phyloP scores from a whole-genome alignment of 2,888 invertebrate genomes.

The Cheiracanthium punctorium region DNA sequence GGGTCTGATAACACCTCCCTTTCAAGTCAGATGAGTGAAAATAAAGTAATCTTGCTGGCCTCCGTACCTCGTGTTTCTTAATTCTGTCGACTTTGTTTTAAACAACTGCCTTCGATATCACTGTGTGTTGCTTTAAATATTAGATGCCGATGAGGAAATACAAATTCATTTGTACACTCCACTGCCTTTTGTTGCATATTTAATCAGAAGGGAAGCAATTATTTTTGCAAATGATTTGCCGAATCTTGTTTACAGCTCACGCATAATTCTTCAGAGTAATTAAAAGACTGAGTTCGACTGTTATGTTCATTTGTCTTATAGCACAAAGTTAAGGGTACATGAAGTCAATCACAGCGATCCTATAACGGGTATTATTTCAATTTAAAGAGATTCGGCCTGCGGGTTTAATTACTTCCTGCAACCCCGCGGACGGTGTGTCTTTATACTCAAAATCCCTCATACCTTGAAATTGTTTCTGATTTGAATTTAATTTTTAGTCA shows the following conservation, averaged over 20 bases:
- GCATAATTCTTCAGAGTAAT: conserved; percentile 4
- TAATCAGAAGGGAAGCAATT: conserved; percentile 3
- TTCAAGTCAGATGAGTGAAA: background rate
- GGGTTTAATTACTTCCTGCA: conserved; percentile 22
- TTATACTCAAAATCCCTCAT: background rate
- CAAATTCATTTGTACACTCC: too few species aligned
- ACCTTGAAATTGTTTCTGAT: background rate
- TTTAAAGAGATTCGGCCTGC: conserved; percentile 6
- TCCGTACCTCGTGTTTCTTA: background rate
- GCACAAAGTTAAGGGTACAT: background rate
- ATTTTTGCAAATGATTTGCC: background rate
- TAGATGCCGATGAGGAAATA: background rate
- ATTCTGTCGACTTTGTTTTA: background rate
- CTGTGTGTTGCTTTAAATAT: background rate
- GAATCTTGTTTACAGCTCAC: background rate
- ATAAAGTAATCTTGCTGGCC: too few species aligned
- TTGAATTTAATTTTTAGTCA: background rate
- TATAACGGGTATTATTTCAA: background rate
- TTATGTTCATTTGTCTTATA: conserved; percentile 6
- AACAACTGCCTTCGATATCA: background rate
- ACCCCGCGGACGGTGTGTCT: background rate
- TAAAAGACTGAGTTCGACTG: conserved; percentile 6
- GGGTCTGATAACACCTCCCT: too few species aligned
- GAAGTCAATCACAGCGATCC: background rate
- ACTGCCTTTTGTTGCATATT: conserved; percentile 7